A percentile compares a stretch with the other conserved stretches of the same genome.
Evolutionary conservation across 2,797 vertebrate species (phyloP).

Genomic region (Tenualosa ilisha): DNA sequence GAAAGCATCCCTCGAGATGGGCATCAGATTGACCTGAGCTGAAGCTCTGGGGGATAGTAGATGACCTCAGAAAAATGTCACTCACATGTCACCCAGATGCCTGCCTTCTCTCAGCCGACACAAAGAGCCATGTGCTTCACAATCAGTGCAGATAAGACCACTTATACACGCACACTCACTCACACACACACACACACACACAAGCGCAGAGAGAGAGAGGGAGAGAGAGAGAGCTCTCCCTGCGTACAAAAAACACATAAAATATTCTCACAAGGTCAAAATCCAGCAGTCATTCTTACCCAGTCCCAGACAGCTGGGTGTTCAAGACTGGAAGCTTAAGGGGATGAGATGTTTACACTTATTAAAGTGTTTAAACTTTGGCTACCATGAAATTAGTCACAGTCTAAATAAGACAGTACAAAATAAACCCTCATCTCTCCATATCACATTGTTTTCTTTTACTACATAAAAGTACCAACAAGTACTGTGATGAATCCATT

Average conservation of each 20-base stretch:
- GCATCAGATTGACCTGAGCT: neutral
- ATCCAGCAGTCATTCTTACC: neutral
- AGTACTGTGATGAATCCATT: neutral
- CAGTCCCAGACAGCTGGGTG: neutral
- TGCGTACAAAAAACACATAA: neutral
- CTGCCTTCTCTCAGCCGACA: slow-evolving; percentile 44
- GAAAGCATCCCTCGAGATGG: neutral
- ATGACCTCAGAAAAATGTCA: slow-evolving; percentile 23
- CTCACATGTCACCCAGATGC: slow-evolving; percentile 36
- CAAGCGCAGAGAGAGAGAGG: too few species aligned
- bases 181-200: slow-evolving; percentile 23
- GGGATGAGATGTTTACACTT: too few species aligned
- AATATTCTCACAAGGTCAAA: neutral
- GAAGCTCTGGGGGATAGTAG: slow-evolving; percentile 26
- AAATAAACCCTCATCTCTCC: neutral
- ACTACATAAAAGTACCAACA: neutral
- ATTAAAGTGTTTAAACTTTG: neutral
- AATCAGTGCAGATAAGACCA: slow-evolving; percentile 18
- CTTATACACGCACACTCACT: slow-evolving; percentile 6
- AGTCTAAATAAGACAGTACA: neutral
- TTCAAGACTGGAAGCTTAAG: too few species aligned
- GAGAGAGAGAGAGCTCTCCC: neutral
- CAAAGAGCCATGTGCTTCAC: slow-evolving; percentile 33
- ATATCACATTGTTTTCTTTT: neutral
- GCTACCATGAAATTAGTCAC: neutral